Base-by-base conservation (phyloP, 2,888 invertebrate genomes). In the Tyria jacobaeae region DNA sequence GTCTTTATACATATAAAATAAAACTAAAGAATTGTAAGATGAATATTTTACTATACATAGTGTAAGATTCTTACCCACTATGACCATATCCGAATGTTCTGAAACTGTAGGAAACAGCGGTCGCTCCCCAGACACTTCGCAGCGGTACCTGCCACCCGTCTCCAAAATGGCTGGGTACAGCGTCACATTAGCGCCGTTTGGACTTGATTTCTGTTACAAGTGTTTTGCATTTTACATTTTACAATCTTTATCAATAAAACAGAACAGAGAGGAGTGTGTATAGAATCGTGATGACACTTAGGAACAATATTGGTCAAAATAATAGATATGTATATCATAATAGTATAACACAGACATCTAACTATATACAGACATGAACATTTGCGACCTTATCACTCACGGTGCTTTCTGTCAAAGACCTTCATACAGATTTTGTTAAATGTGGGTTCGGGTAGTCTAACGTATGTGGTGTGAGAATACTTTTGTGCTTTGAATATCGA, bases 21-120 rank as follows among this genome's bases (percentile, higher is more conserved):
- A n/a, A n/a, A n/a, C n/a, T n/a, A n/a, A n/a, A n/a, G n/a, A n/a
- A 27, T 27, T 41, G 10, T 2, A 21, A 21, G 1, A 21, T 0
- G 10, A 17, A 44, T 44, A 6, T 5, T 44, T 21, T 44, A 21
- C 10, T 10, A 5, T 24, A 34, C 34, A 51, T 21, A 37, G 24
- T 41, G 25, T 3, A 39, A n/a, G 14, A 14, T 53, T 66, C 95
- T 94, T 92, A 97, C 97, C 96, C 65, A 97, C 96, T 79, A 96
- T 96, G 75, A 95, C 90, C 96, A 97, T 96, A 83, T 96, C 96
- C 54, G 95, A 95, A 84, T 96, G 96, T 82, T 96, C 96, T 50
- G 96, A 96, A 66, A 96, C 96, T 24, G 97, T 97, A 79, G 96
- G 96, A 89, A 97, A 97, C 64, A 96, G 95, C 35, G 97, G 97